Evolutionary conservation across 2,113 vertebrate species (phyloP), one percentile per base, ranked within the genome.

Genomic region (Sclerurus mexicanus): DNA sequence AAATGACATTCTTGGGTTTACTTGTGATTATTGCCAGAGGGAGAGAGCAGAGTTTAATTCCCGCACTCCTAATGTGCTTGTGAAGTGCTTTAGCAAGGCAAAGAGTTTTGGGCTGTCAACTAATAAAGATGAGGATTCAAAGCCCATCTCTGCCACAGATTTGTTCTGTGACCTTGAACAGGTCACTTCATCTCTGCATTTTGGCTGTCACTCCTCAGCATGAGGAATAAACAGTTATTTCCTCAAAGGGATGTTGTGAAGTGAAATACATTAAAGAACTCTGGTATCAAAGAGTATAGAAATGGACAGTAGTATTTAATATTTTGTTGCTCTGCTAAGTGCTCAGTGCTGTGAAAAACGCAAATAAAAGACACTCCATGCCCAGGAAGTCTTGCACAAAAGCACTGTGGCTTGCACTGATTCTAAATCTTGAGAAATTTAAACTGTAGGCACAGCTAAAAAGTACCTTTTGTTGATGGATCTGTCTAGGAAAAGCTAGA

Each of bases 261-360:
- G 19, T 3, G 6, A 93, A 92, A 90, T 49, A 33, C 63, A 53
- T 42, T 53, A 62, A 75, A 37, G 60, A 63, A 63, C 33, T 21
- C 1, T 8, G 25, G 28, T 35, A 58, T 14, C 67, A 66, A 47
- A 30, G 71, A 60, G 4, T 59, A 33, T 1, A 75, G n/a, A 85
- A 75, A 78, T 47, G 62, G 75, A 42, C 50, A 88, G 90, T 2
- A 74, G 31, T 19, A 42, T 59, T 90, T 37, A 37, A 35, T 58
- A n/a, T 58, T 91, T 83, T 66, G 46, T 80, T 94, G 67, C 46
- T 83, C 58, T 85, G 59, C 56, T 55, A 75, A 86, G 60, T 82
- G 86, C 75, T 81, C 76, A 60, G 12, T 59, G 72, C 80, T 93
- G 66, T 94, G 87, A 82, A 94, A 91, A 85, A 94, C 66, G 71